Evolutionary conservation across 2,797 vertebrate genomes (phyloP).

Genomic region (Enteromius radiatus): DNA sequence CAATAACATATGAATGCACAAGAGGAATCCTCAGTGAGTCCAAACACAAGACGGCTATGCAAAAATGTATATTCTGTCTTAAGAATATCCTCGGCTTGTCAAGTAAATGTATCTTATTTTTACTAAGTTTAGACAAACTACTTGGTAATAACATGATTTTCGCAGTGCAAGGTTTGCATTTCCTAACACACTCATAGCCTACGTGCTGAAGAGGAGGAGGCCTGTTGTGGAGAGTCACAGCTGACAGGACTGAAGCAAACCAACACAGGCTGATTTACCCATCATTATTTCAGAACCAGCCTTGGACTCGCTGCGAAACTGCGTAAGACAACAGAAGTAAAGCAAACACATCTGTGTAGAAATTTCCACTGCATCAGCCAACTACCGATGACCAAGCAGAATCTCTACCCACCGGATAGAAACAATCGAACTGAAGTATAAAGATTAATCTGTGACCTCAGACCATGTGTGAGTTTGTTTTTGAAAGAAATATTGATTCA

Average conservation of each 20-base stretch:
- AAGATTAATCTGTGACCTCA: conserved; percentile 19
- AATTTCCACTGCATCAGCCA: conserved; percentile 24
- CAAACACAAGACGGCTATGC: background rate
- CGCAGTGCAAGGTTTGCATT: background rate
- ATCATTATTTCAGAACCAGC: conserved; percentile 24
- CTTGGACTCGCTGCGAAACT: background rate
- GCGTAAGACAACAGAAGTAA: conserved; percentile 9
- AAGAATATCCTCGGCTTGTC: background rate
- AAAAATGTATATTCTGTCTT: background rate
- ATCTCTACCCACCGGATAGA: background rate
- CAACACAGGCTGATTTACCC: conserved; percentile 41
- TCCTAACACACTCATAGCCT: conserved; percentile 35
- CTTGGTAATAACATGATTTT: background rate
- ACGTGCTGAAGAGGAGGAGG: conserved; percentile 44
- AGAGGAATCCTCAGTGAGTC: conserved; percentile 10
- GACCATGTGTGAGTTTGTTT: conserved; percentile 3
- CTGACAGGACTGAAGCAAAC: conserved; percentile 53
- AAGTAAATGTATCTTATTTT: background rate
- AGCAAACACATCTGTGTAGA: conserved; percentile 25
- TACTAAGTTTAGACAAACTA: background rate
- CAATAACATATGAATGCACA: background rate
- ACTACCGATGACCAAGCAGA: conserved; percentile 2
- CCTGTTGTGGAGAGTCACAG: conserved; percentile 48
- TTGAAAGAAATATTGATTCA: conserved; percentile 28
- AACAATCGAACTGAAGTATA: conserved; percentile 8